Evolutionary conservation across 2,888 invertebrate genomes (phyloP).

Genomic region (Acronicta psi): DNA sequence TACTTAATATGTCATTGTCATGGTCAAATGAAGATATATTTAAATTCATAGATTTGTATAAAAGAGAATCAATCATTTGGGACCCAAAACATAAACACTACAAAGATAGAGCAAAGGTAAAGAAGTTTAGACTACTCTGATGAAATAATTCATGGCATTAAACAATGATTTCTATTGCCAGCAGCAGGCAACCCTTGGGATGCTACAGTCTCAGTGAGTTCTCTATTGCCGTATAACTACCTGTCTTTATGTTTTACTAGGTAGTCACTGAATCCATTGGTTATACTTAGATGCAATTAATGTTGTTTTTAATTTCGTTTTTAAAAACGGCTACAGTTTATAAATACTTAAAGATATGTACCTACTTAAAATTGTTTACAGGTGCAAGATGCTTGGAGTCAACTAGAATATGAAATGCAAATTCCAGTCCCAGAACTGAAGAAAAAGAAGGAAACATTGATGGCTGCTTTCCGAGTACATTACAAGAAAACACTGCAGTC

Average conservation of each 20-base stretch:
- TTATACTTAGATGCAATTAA: too few relatives aligned
- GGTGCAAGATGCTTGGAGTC: slow-evolving; percentile 47
- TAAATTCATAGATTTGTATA: slow-evolving; percentile 46
- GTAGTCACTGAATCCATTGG: too few relatives aligned
- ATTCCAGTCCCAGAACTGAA: slow-evolving; percentile 40
- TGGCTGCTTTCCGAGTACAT: slow-evolving; percentile 41
- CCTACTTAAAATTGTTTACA: background rate
- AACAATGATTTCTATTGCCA: too few relatives aligned
- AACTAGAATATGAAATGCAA: slow-evolving; percentile 33
- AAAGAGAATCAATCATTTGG: slow-evolving; percentile 37
- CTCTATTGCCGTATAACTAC: too few relatives aligned
- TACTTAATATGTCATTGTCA: slow-evolving; percentile 15
- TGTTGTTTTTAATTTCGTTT: too few relatives aligned
- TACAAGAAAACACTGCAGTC: slow-evolving; percentile 38
- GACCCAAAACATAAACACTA: slow-evolving; percentile 46
- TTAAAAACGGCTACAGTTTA: too few relatives aligned
- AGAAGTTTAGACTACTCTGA: too few relatives aligned
- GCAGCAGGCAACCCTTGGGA: too few relatives aligned
- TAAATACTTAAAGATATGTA: too few relatives aligned
- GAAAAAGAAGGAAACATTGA: slow-evolving; percentile 45
- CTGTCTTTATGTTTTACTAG: too few relatives aligned
- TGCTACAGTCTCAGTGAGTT: too few relatives aligned
- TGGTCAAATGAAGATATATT: slow-evolving; percentile 49
- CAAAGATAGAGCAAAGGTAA: slow-evolving; percentile 48
- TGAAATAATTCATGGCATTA: too few relatives aligned